Base-by-base conservation (phyloP, 2,113 vertebrate species). In the Hyaena hyaena region DNA sequence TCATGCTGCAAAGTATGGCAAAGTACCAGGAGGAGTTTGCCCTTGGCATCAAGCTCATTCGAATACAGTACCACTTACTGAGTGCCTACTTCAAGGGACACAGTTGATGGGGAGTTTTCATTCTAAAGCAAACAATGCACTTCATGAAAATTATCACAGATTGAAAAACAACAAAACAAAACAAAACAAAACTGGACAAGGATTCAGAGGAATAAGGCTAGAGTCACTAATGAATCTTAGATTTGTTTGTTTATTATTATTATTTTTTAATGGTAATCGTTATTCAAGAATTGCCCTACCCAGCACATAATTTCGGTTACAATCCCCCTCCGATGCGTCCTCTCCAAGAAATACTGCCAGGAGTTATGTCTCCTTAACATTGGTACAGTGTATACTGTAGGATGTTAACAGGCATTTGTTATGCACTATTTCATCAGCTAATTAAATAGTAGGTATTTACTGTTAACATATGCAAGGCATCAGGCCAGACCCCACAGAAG, bases 21-120 rank as follows among this genome's bases (percentile, higher is more conserved):
- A 94, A 73, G 24, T 28, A 93, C 39, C 73, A 66, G 39, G 48
- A 93, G 68, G 48, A 53, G 58, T 65, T 80, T 92, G 87, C 58
- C 80, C 23, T 63, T 84, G 90, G 92, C 95, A 91, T 95, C 81
- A 28, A 87, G 88, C 79, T 97, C 58, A n/a, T 96, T 96, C 80
- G 96, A 92, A 95, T 94, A 96, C 86, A 98, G 80, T 58, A 68
- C 24, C 71, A 71, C 65, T 93, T 89, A 90, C 0, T 92, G 69
- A 93, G 39, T 95, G 84, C 58, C 69, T 65, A 90, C 65, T 93
- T 90, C 80, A 95, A 95, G 92, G 90, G 79, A 79, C 45, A 95
- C 17, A 68, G 74, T 58, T 11, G 31, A 92, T 21, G 24, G 24
- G 24, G 45, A 76, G 31, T n/a, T 93, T 96, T 93, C 87, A 84